Percentiles rank a stretch among this genome's conserved stretches.
Conservation (phyloP, 2,797 vertebrate species). For the Thamnophis elegans region DNA sequence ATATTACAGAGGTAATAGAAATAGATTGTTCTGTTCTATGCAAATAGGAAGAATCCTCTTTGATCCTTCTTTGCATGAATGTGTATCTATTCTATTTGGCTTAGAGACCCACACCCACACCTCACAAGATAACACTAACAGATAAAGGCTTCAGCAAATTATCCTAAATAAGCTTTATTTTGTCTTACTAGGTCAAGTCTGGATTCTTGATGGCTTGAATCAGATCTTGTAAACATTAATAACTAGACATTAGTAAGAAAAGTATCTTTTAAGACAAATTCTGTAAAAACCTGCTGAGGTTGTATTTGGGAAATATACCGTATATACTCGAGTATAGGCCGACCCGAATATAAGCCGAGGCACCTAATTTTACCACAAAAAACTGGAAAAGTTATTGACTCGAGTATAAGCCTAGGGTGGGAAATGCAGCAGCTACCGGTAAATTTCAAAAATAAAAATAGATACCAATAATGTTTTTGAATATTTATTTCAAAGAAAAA, state of each 20-base stretch:
- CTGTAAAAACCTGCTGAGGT: background rate
- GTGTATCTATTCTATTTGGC: background rate
- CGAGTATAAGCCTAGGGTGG: too few relatives aligned
- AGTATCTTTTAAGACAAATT: background rate
- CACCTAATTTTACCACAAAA: too few relatives aligned
- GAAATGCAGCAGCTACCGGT: too few relatives aligned
- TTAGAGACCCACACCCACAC: background rate
- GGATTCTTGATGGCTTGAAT: background rate
- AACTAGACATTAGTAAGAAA: background rate
- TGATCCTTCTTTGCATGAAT: background rate
- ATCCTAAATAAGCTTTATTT: background rate
- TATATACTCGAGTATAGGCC: too few relatives aligned
- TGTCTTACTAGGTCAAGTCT: background rate
- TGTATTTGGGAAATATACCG: background rate
- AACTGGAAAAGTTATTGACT: too few relatives aligned
- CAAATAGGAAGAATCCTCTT: background rate
- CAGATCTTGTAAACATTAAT: background rate
- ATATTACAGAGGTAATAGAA: background rate
- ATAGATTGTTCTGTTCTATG: background rate
- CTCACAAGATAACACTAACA: background rate
- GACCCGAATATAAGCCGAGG: too few relatives aligned
- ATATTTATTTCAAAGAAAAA: too few relatives aligned
- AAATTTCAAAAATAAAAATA: too few relatives aligned
- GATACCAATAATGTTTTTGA: too few relatives aligned
- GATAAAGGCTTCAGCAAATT: background rate